Evolutionary conservation across 2,888 invertebrate genomes (phyloP), one percentile per base, ranked within the genome.

Genomic region (Meganola albula): DNA sequence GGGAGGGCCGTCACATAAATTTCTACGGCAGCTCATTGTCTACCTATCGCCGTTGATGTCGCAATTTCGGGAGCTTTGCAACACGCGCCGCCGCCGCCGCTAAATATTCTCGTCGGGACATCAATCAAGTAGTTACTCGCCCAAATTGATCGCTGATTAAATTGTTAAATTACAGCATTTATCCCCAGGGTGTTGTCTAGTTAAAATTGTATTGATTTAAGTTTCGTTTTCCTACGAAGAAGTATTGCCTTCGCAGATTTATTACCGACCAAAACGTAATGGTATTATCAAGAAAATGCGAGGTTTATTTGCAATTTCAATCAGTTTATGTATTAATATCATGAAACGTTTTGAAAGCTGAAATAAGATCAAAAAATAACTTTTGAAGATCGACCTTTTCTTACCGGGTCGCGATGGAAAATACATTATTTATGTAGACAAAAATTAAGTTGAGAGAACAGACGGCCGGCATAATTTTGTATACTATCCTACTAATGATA

Each of bases 91-190:
- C 57, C n/a, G n/a, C 20, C 20, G 7, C 20, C 69, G 53, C 53
- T 72, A 60, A 71, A 74, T 74, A 74, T 71, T 65, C 61, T 62
- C 64, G 53, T 51, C 59, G 59, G 63, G 64, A 60, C 61, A 75
- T 80, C 72, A 59, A 74, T 80, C 78, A 74, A 69, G 69, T 67
- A 68, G 66, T 69, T 65, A 58, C n/a, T n/a, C n/a, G n/a, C 48
- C 53, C 48, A 64, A 72, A 76, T 71, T 70, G 68, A 74, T 74
- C 60, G 65, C 61, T 74, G 71, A 73, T 76, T 74, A 75, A 72
- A 70, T 69, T 72, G 69, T 64, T 73, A 68, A 74, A 74, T 72
- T 64, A 62, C 66, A 56, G 51, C 43, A 49, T 51, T 55, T 46
- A 53, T 42, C 46, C 52, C 34, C 25, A 24, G 25, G 25, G 27